Base-by-base conservation (phyloP, 2,797 vertebrate genomes). In the Pseudomugil gertrudae region DNA sequence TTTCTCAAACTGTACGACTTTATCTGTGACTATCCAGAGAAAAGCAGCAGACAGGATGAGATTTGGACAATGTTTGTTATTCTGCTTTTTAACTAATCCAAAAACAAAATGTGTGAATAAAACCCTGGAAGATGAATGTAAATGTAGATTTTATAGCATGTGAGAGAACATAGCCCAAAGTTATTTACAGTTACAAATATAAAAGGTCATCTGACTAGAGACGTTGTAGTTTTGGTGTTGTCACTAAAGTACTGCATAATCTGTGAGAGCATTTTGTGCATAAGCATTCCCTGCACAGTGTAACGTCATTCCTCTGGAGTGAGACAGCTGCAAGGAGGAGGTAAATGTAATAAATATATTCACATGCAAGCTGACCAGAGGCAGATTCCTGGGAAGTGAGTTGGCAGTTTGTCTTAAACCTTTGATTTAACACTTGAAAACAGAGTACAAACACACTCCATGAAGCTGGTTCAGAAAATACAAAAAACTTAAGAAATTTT, bases 331-430 rank as follows among this genome's bases (percentile, higher is more conserved):
- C 53, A 57, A 60, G 43, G 33, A 26, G 24, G 45, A 61, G n/a
- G n/a, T 15, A 1, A 5, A 36, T 29, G 5, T 21, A 26, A 47
- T 19, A 69, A 54, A 75, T 58, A 43, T 26, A 76, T 71, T 69
- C 53, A 48, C 9, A 69, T 45, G 56, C 13, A 69, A 68, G 62
- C 21, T 57, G 35, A 9, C 30, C 27, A 30, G 24, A 29, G 40
- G 54, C 2, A 13, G 8, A 56, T 67, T 66, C 3, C 62, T 29
- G 40, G 29, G 29, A 55, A 13, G 32, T 15, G 13, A 51, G 26
- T n/a, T 55, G 45, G n/a, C 14, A 29, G 23, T 29, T n/a, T 60
- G 4, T 30, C 6, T 3, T 54, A 5, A 32, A 0, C 0, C 2
- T 36, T 5, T 36, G 8, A 23, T 17, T 29, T 30, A 9, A 8